phyloP scores from a whole-genome alignment of 1,140 invertebrate species.

The Lucilia cuprina region DNA sequence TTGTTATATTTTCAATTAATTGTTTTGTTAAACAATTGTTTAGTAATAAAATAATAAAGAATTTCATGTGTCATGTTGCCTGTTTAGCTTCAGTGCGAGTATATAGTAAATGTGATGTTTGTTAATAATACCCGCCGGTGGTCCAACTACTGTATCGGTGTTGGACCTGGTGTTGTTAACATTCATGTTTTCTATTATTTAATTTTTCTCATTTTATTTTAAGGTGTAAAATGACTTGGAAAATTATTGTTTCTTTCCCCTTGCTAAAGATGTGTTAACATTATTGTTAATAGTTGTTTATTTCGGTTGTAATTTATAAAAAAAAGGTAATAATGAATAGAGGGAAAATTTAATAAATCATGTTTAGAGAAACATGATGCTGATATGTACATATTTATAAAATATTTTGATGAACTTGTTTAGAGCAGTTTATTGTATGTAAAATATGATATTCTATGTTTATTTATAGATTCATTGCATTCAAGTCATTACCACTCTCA shows the following conservation, averaged over 20 bases:
- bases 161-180: not conserved
- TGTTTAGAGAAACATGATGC: too few species aligned
- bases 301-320: too few species aligned
- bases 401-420: too few species aligned
- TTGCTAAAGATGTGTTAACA: not conserved
- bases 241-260: not conserved
- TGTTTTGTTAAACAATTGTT: not conserved
- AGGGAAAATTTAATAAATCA: too few species aligned
- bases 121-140: not conserved
- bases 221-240: constrained; percentile 10
- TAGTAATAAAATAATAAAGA: not conserved
- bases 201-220: not conserved
- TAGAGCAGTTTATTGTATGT: too few species aligned
- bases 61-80: not conserved
- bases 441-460: too few species aligned
- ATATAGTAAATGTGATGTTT: not conserved
- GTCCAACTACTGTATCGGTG: not conserved
- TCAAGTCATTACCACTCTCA: too few species aligned
- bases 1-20: not conserved
- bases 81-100: too few species aligned
- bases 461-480: too few species aligned
- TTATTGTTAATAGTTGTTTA: not conserved
- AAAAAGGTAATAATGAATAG: too few species aligned
- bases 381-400: too few species aligned
- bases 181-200: not conserved